Conservation (phyloP, 1,140 invertebrate species). For the Oppia nitens region DNA sequence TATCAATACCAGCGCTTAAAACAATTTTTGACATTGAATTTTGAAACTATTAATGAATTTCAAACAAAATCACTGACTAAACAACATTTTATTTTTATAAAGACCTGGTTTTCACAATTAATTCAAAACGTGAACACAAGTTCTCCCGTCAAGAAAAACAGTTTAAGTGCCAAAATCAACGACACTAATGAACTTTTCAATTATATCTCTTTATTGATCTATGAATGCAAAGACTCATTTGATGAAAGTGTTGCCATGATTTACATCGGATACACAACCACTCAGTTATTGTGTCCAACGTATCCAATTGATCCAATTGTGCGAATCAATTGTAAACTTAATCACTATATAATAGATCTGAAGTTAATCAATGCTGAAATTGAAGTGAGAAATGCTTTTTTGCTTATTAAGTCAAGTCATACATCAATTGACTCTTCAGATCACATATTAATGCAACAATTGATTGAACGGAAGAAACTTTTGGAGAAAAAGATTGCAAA, state of each 20-base stretch:
- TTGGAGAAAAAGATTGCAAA: slow-evolving; percentile 6
- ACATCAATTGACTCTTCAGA: not conserved
- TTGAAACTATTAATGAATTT: not conserved
- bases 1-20: not conserved
- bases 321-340: slow-evolving; percentile 18
- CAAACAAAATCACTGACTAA: not conserved
- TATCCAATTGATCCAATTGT: slow-evolving; percentile 28
- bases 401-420: not conserved
- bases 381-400: not conserved
- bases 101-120: not conserved
- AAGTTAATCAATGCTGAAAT: slow-evolving; percentile 7
- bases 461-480: not conserved
- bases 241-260: slow-evolving; percentile 16
- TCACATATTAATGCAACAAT: slow-evolving; percentile 1
- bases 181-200: not conserved
- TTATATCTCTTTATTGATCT: not conserved
- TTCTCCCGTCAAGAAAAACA: not conserved
- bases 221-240: not conserved
- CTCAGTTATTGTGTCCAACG: slow-evolving; percentile 24
- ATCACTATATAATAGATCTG: slow-evolving; percentile 3
- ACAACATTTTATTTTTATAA: not conserved
- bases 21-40: not conserved
- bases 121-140: not conserved
- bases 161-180: not conserved
- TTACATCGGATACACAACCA: slow-evolving; percentile 26